These are phyloP conservation scores for Pyrgilauda ruficollis DNA, from an alignment of 2,113 vertebrate genomes.

Conservation along the genomic window DNA sequence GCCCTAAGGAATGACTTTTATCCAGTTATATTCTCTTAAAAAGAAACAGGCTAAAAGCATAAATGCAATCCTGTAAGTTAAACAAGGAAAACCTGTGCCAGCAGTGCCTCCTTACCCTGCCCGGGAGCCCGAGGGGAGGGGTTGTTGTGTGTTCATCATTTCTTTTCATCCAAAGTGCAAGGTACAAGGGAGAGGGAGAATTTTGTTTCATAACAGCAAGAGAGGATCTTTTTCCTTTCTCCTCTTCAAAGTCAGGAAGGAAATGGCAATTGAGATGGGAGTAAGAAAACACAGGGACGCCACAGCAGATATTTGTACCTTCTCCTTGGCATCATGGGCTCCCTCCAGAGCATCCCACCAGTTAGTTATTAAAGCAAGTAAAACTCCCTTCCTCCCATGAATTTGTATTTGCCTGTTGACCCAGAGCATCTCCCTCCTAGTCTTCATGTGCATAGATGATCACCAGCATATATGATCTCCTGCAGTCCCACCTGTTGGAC, in stretches of 20 bases:
- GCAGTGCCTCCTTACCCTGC: neutral
- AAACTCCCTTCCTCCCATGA: neutral
- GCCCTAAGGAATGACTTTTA: conserved; percentile 49
- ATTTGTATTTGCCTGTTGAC: neutral
- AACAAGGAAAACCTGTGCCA: neutral
- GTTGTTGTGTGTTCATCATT: neutral
- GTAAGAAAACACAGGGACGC: neutral
- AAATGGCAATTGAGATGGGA: neutral
- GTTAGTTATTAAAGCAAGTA: neutral
- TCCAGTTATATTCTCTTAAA: conserved; percentile 49
- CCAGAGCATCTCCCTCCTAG: neutral
- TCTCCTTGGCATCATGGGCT: neutral
- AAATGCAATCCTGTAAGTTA: conserved; percentile 13
- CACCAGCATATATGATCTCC: neutral
- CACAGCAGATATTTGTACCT: neutral
- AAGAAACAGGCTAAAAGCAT: conserved; percentile 53
- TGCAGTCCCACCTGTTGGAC: neutral
- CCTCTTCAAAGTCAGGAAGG: neutral
- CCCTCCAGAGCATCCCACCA: neutral
- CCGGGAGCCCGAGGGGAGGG: neutral
- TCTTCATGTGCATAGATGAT: neutral
- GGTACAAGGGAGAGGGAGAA: neutral
- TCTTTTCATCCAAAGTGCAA: neutral
- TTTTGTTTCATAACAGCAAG: neutral
- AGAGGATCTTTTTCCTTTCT: neutral